Base-by-base conservation (phyloP, 64 coral and sea anemone genomes). In the Dendronephthya gigantea region DNA sequence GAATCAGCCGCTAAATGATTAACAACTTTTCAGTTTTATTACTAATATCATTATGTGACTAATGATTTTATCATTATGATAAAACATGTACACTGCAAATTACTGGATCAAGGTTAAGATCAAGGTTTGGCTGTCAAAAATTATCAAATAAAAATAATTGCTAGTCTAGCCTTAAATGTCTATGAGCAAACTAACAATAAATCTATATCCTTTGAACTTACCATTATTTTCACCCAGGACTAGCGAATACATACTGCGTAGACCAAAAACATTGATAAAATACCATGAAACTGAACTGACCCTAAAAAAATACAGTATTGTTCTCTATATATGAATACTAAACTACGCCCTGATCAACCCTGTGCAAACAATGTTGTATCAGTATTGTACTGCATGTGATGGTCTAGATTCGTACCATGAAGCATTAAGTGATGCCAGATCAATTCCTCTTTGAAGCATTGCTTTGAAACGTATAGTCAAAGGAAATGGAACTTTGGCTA, bases 221-320 rank as follows among this genome's bases (percentile, higher is more conserved):
- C 94, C 94, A 93, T 98, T 98, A 39, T 98, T 93, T 90, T 98
- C 92, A 84, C 94, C 94, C 25, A 98, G 68, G 15, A 98, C 94
- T 86, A 98, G 83, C 8, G 94, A 81, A 83, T 98, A 98, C 94
- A 98, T 98, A 50, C 94, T 97, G 48, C 94, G 84, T 29, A 97
- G 87, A 34, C 94, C 94, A 93, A 97, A 98, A 39, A 98, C 94
- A 86, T 98, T 98, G 84, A 98, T 98, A 68, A 98, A 98, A 68
- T 98, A 98, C 94, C 94, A 98, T 17, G 94, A 98, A 22, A 98
- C 94, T 40, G 94, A 98, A 56, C 94, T 97, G 49, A 97, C 94
- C 94, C 94, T 97, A 43, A 39, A 45, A 85, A 89, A 85, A 79
- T 7, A 62, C 25, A 27, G 25, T 17, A 62, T 62, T 62, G 3